Evolutionary conservation across 35 echinoderm and acorn worm species (phyloP).

Genomic region (Apostichopus californicus): DNA sequence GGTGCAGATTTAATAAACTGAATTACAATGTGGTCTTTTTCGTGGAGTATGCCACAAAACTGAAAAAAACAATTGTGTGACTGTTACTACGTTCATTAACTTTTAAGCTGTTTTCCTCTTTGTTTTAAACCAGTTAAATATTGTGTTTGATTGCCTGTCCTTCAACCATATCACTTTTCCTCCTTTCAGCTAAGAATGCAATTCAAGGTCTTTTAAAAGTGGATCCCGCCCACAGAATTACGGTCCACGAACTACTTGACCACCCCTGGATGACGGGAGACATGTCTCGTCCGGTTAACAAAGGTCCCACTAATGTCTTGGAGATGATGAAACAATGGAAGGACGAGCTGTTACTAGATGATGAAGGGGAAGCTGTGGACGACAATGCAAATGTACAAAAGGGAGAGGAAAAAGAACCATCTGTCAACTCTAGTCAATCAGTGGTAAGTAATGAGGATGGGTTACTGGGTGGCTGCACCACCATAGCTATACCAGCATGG

Average conservation of each 20-base stretch:
- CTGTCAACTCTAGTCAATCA: constrained; percentile 32
- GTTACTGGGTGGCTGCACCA: too few species aligned
- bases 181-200: constrained; percentile 89
- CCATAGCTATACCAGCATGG: too few species aligned
- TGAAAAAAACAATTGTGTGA: too few species aligned
- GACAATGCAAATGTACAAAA: constrained; percentile 26
- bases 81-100: too few species aligned
- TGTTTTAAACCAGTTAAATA: too few species aligned
- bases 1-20: too few species aligned
- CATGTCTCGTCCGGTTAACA: constrained; percentile 61
- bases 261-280: constrained; percentile 96
- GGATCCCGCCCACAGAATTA: constrained; percentile 92
- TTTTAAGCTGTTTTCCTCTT: too few species aligned
- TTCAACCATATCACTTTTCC: too few species aligned
- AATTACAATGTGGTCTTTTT: too few species aligned
- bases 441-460: too few species aligned
- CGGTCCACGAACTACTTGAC: constrained; percentile 82
- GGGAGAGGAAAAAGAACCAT: neutral
- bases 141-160: too few species aligned
- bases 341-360: constrained; percentile 86
- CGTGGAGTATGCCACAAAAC: too few species aligned
- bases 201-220: constrained; percentile 90
- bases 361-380: constrained; percentile 50
- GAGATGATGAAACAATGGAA: constrained; percentile 99
- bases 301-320: constrained; percentile 85